Conservation (phyloP, 2,888 invertebrate genomes). For the Schizotus pectinicornis region DNA sequence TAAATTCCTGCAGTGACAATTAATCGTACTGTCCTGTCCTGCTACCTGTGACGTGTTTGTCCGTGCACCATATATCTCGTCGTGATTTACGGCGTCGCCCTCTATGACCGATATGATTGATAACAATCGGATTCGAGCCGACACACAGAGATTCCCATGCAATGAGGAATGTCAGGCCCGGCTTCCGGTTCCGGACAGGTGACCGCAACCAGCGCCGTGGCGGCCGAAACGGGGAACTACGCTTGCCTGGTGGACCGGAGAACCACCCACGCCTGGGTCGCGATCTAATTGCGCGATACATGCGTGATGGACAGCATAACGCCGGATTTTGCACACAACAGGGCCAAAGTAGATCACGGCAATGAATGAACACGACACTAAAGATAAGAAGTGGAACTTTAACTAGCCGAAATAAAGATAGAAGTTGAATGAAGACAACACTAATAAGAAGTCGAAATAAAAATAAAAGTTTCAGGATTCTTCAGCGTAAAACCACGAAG, state of each 20-base stretch:
- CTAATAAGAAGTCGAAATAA: too few relatives aligned
- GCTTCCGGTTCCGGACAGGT: slow-evolving; percentile 60
- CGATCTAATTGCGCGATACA: slow-evolving; percentile 15
- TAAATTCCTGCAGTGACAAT: slow-evolving; percentile 20
- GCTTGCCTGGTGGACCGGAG: slow-evolving; percentile 57
- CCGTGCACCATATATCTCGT: slow-evolving; percentile 18
- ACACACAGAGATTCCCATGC: slow-evolving; percentile 51
- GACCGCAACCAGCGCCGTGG: slow-evolving; percentile 51
- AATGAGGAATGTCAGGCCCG: slow-evolving; percentile 50
- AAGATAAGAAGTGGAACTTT: too few relatives aligned
- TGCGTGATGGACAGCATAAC: neutral
- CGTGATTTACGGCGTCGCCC: slow-evolving; percentile 21
- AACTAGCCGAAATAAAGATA: too few relatives aligned
- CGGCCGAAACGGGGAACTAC: slow-evolving; percentile 52
- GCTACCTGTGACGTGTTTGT: slow-evolving; percentile 16
- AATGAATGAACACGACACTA: too few relatives aligned
- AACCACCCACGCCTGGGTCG: slow-evolving; percentile 50
- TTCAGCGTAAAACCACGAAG: too few relatives aligned
- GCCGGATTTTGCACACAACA: neutral
- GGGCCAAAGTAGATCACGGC: neutral
- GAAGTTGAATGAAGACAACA: too few relatives aligned
- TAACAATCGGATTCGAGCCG: slow-evolving; percentile 34
- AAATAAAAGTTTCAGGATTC: too few relatives aligned
- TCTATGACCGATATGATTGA: slow-evolving; percentile 31
- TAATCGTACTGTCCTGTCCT: slow-evolving; percentile 6